Conservation (phyloP, 1,140 invertebrate genomes). For the Centruroides sculpturatus region DNA sequence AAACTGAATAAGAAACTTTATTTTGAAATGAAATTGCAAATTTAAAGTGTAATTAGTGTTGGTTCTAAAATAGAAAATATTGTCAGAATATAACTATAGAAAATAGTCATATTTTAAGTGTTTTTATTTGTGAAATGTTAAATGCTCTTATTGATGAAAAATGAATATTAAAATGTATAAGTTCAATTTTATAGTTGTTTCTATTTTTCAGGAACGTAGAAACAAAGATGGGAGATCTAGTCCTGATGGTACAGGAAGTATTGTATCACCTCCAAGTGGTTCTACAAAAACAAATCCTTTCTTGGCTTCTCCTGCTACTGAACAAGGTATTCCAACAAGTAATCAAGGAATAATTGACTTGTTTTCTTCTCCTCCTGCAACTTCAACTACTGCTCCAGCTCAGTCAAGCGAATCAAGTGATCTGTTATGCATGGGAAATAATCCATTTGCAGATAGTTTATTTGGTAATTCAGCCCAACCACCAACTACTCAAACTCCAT, state of each 20-base stretch:
- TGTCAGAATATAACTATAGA: too few species aligned
- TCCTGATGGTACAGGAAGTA: too few species aligned
- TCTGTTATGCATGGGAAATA: constrained; percentile 69
- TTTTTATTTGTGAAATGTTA: too few species aligned
- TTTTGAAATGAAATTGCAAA: too few species aligned
- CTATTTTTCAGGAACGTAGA: constrained; percentile 13
- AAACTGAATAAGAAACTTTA: too few species aligned
- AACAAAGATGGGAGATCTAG: constrained; percentile 10
- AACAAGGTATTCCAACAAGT: constrained; percentile 8
- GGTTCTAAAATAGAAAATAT: too few species aligned
- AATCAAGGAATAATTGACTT: constrained; percentile 22
- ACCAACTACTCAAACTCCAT: constrained; percentile 2
- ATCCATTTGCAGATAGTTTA: constrained; percentile 74
- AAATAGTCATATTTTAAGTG: too few species aligned
- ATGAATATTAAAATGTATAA: too few species aligned
- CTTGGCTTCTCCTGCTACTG: constrained; percentile 37
- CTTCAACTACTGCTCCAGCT: constrained; percentile 16
- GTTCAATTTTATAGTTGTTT: too few species aligned
- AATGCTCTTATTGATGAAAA: too few species aligned
- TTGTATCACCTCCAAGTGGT: constrained; percentile 30
- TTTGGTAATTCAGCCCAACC: constrained; percentile 39
- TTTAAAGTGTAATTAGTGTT: too few species aligned
- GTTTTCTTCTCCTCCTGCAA: constrained; percentile 22
- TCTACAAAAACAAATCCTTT: constrained; percentile 69
- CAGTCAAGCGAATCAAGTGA: constrained; percentile 50